phyloP scores from a whole-genome alignment of 2,113 vertebrate species.

The Sisor rabdophorus region DNA sequence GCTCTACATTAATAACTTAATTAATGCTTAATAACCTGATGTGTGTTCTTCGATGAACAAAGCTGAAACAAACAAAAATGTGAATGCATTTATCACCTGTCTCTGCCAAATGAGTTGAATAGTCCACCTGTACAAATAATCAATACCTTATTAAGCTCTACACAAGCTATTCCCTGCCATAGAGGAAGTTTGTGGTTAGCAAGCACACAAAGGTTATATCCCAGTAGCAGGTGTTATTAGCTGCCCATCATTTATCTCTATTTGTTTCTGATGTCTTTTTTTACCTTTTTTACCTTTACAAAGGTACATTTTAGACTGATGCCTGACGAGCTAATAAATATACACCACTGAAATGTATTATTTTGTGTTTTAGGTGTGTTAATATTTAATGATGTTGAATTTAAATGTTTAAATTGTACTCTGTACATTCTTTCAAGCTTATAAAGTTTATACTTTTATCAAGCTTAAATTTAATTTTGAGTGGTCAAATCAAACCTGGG shows the following conservation, averaged over 20 bases:
- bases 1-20: no score
- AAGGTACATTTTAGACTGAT: slow-evolving; percentile 31
- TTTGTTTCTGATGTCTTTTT: slow-evolving; percentile 34
- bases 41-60: background rate
- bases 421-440: background rate
- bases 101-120: slow-evolving; percentile 41
- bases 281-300: slow-evolving; percentile 35
- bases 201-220: slow-evolving; percentile 40
- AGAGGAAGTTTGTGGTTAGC: slow-evolving; percentile 25
- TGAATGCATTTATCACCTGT: background rate
- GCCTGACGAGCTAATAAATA: slow-evolving; percentile 38
- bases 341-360: background rate
- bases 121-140: slow-evolving; percentile 51
- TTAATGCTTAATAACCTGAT: no score
- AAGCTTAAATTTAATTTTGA: background rate
- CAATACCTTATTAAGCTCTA: slow-evolving; percentile 50
- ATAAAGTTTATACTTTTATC: no score
- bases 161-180: slow-evolving; percentile 34
- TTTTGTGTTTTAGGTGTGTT: background rate
- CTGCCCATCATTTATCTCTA: slow-evolving; percentile 39
- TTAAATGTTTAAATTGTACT: background rate
- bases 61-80: background rate
- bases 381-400: background rate
- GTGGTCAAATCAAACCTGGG: slow-evolving; percentile 9
- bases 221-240: slow-evolving; percentile 19